Evolutionary conservation across 1,140 invertebrate species (phyloP), one percentile per base, ranked within the genome.

Genomic region (Leptonema lineaticorne): DNA sequence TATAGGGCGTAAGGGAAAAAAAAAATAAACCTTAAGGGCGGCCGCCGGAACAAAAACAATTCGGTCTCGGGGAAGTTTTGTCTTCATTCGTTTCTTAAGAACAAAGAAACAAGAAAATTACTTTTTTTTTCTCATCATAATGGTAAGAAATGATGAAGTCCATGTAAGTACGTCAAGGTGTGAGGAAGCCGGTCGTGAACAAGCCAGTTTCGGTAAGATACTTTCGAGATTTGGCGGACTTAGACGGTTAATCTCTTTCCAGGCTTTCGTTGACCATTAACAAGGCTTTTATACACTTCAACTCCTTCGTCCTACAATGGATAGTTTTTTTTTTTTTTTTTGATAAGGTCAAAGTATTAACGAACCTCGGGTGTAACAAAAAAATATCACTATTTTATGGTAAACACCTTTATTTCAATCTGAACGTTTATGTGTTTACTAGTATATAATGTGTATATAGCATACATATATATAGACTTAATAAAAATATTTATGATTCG

Each of bases 251-350:
- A 59, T 59, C 57, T 37, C 57, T 30, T 16, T 18, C 9, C 48
- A 20, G 24, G 48, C 48, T 20, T 18, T 20, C 28, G 28, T 29
- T 59, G 57, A 59, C 57, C 57, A 37, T 37, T 59, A 33, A 59
- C 28, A 59, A 59, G 30, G 57, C 57, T 59, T 59, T 59, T 59
- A 59, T 59, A 30, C 30, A 33, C 57, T 37, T 16, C 57, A 59
- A 59, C 57, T 59, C 24, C 57, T 53, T 26, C 24, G 50, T 53
- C 50, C 50, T 14, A 53, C 50, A 53, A 53, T 53, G 24, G 22
- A 24, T 53, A 26, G 20, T 53, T 53, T 26, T 33, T 33, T 53
- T 53, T 53, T n/a, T 53, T 26, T 33, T 33, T 53, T 53, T 53
- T n/a, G 24, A 26, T 53, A 11, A 8, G 50, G 8, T 22, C 50